These are phyloP conservation scores for Poecilia gillii DNA, from an alignment of 2,797 vertebrate species.

Conservation along the genomic window DNA sequence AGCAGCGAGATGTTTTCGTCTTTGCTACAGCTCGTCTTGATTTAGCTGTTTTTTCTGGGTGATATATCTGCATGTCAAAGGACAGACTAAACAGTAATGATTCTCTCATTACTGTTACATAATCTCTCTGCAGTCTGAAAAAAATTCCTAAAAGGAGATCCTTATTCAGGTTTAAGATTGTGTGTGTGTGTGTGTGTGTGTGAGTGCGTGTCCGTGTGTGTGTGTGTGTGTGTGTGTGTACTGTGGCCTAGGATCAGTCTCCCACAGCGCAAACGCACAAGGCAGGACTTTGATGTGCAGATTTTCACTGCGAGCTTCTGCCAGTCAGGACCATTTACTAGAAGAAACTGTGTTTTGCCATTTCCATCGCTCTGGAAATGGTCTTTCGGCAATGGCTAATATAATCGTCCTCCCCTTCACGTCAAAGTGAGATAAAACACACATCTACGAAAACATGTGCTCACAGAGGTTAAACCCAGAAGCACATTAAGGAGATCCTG, in stretches of 20 bases:
- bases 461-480: slow-evolving; percentile 38
- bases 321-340: slow-evolving; percentile 57
- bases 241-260: not conserved
- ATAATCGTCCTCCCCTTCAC: slow-evolving; percentile 42
- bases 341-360: slow-evolving; percentile 65
- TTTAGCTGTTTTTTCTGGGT: slow-evolving; percentile 62
- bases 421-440: slow-evolving; percentile 58
- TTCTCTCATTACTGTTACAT: slow-evolving; percentile 30
- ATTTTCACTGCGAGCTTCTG: slow-evolving; percentile 17
- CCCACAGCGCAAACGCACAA: slow-evolving; percentile 5
- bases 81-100: slow-evolving; percentile 71
- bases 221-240: slow-evolving; percentile 6
- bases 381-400: slow-evolving; percentile 62
- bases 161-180: slow-evolving; percentile 36
- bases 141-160: slow-evolving; percentile 42
- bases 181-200: not conserved
- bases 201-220: too few species aligned
- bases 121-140: slow-evolving; percentile 38
- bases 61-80: slow-evolving; percentile 59
- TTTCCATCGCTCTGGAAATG: slow-evolving; percentile 53
- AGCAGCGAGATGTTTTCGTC: slow-evolving; percentile 61
- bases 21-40: slow-evolving; percentile 59
- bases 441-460: slow-evolving; percentile 49
- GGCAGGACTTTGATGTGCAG: slow-evolving; percentile 1
- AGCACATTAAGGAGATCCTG: slow-evolving; percentile 34